These are phyloP conservation scores for Adelges cooleyi DNA, from an alignment of 1,140 invertebrate species.

Conservation along the genomic window DNA sequence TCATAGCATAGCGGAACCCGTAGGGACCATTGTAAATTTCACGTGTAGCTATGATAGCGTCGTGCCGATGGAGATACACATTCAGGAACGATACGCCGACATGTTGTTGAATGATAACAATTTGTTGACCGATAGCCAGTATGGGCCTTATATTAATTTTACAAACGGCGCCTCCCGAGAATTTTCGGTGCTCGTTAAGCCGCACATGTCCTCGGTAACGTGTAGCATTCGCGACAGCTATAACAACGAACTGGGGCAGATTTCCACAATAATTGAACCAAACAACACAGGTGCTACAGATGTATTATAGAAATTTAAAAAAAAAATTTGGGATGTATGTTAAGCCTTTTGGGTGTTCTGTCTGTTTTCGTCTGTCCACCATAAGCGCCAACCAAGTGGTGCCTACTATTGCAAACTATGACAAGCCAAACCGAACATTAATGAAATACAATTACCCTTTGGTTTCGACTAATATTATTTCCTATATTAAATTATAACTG, in stretches of 20 bases:
- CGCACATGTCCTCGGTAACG: conserved; percentile 34
- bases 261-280: conserved; percentile 37
- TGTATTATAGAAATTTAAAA: neutral
- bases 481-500: too few species aligned
- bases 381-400: too few species aligned
- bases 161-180: neutral
- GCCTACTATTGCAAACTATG: too few species aligned
- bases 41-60: conserved; percentile 43
- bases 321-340: neutral
- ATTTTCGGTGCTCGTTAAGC: conserved; percentile 34
- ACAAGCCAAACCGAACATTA: too few species aligned
- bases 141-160: neutral
- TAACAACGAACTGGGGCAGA: conserved; percentile 35
- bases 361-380: too few species aligned
- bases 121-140: neutral
- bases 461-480: too few species aligned
- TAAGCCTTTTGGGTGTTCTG: neutral
- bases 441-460: too few species aligned
- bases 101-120: neutral
- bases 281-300: conserved; percentile 33
- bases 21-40: conserved; percentile 39
- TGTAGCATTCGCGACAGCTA: conserved; percentile 37
- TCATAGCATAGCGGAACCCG: conserved; percentile 30
- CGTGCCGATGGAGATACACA: conserved; percentile 38
- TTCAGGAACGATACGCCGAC: neutral